Conservation (phyloP, 2,113 vertebrate species). For the Lophochroa leadbeateri region DNA sequence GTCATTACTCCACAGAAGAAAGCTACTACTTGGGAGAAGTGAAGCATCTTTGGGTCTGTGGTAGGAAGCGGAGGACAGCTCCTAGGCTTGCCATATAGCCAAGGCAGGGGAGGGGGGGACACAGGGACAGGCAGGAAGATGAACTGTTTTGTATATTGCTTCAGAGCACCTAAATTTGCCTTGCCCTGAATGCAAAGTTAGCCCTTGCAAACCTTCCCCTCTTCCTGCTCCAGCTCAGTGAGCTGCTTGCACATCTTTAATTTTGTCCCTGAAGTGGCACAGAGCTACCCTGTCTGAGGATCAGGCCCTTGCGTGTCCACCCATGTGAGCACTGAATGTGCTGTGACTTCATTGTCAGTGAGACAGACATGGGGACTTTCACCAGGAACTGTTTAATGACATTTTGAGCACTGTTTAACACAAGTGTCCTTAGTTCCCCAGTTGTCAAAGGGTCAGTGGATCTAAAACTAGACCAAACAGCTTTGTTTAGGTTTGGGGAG, state of each 20-base stretch:
- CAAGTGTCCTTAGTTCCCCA: background rate
- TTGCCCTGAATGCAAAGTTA: background rate
- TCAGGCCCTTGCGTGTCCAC: background rate
- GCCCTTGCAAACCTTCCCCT: background rate
- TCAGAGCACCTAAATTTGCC: background rate
- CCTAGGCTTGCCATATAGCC: background rate
- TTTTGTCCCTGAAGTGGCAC: background rate
- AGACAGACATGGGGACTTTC: rapidly evolving
- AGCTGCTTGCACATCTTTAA: background rate
- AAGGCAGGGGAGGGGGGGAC: rapidly evolving
- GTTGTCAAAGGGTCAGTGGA: slow-evolving; percentile 9
- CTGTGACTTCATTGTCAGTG: background rate
- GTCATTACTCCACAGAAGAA: rapidly evolving
- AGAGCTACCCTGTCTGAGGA: background rate
- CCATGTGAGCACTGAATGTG: background rate
- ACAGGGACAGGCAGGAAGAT: background rate
- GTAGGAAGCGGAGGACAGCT: background rate
- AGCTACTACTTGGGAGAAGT: background rate
- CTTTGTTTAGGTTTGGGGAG: slow-evolving; percentile 16
- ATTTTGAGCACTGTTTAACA: background rate
- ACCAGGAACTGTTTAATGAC: background rate
- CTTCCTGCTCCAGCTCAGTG: background rate
- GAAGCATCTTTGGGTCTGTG: background rate
- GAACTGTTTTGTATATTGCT: background rate
- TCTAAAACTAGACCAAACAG: slow-evolving; percentile 43